Evolutionary conservation across 2,113 vertebrate genomes (phyloP).

Genomic region (Vanacampus margaritifer): DNA sequence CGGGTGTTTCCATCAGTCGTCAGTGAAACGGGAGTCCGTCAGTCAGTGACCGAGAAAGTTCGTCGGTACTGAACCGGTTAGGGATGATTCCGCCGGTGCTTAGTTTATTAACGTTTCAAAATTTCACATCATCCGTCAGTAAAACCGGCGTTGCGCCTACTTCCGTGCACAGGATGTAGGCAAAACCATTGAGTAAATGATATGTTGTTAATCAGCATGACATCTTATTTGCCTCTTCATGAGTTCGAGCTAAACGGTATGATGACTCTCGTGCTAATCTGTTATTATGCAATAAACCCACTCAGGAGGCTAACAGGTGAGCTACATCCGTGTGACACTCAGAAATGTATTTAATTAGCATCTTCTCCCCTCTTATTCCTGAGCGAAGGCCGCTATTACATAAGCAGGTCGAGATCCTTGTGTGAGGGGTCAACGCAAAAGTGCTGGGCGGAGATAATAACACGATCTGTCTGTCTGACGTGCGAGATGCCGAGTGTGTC

Average conservation of each 20-base stretch:
- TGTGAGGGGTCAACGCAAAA: slow-evolving; percentile 38
- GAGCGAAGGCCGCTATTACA: slow-evolving; percentile 17
- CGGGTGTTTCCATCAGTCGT: no score
- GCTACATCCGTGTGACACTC: slow-evolving; percentile 21
- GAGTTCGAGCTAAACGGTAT: slow-evolving; percentile 3
- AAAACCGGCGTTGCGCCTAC: no score
- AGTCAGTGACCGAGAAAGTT: no score
- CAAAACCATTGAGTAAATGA: neutral
- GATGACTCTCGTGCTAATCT: neutral
- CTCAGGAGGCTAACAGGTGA: slow-evolving; percentile 23
- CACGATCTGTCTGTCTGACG: slow-evolving; percentile 42
- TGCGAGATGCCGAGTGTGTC: slow-evolving; percentile 32
- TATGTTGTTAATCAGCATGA: slow-evolving; percentile 4
- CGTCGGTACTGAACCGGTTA: no score
- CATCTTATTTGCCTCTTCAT: slow-evolving; percentile 22
- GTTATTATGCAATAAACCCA: slow-evolving; percentile 20
- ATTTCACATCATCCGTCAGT: no score
- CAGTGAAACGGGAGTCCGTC: no score
- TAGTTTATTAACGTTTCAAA: no score
- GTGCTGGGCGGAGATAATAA: slow-evolving; percentile 52
- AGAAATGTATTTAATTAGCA: slow-evolving; percentile 26
- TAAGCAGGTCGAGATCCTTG: slow-evolving; percentile 23
- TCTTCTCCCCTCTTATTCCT: slow-evolving; percentile 14
- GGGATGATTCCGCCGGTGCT: no score
- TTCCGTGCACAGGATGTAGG: no score